phyloP scores from a whole-genome alignment of 2,113 vertebrate genomes.

The Scytalopus superciliaris region DNA sequence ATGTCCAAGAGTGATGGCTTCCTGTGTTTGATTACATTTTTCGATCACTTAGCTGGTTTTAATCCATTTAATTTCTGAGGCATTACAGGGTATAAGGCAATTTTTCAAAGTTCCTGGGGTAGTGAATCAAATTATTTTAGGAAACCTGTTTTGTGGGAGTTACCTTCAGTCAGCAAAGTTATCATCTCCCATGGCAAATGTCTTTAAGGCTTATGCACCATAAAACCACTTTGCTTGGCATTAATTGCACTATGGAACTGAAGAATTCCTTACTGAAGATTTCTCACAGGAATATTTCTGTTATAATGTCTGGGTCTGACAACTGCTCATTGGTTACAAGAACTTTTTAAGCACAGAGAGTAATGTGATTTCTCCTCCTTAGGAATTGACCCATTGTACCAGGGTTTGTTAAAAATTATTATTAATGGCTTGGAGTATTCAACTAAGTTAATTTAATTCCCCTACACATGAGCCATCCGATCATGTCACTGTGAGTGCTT shows the following conservation, averaged over 20 bases:
- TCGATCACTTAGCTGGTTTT: neutral
- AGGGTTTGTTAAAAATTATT: neutral
- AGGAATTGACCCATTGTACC: neutral
- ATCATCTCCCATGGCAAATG: neutral
- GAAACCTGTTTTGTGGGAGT: constrained; percentile 11
- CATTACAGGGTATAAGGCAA: neutral
- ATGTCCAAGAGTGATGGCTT: neutral
- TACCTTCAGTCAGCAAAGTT: constrained; percentile 20
- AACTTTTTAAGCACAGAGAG: neutral
- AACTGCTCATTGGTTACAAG: neutral
- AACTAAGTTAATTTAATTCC: neutral
- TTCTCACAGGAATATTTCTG: neutral
- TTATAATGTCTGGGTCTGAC: neutral
- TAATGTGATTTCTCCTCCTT: neutral
- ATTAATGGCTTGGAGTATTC: neutral
- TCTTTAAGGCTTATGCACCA: neutral
- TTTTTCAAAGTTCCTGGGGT: constrained; percentile 5
- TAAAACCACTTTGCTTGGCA: neutral
- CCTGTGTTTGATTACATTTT: constrained; percentile 11
- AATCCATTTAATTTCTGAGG: constrained; percentile 27
- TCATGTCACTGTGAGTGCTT: fast-evolving
- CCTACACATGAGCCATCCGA: fast-evolving
- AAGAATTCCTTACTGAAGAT: neutral
- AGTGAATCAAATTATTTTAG: constrained; percentile 25
- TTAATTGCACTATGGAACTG: neutral